Percentiles rank a stretch among this genome's conserved stretches.
Conservation (phyloP, 2,888 invertebrate species). For the Macrophya annulata region DNA sequence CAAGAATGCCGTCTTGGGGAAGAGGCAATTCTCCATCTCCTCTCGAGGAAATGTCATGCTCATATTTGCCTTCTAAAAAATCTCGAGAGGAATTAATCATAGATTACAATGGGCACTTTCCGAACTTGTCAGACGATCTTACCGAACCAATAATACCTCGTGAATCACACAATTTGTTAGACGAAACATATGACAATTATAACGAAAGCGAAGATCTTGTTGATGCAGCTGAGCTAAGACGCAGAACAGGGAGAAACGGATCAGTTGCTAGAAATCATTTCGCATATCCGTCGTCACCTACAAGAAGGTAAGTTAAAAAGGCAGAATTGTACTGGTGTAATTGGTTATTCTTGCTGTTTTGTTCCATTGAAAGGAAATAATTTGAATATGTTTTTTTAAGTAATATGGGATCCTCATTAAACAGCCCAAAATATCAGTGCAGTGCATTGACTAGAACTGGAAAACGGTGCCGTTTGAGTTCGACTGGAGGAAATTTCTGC, state of each 20-base stretch:
- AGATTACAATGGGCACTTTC: constrained; percentile 61
- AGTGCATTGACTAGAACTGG: constrained; percentile 70
- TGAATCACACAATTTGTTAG: constrained; percentile 46
- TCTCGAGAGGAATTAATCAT: constrained; percentile 67
- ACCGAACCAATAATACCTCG: constrained; percentile 64
- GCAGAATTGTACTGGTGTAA: background rate
- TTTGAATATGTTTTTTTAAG: constrained; percentile 61
- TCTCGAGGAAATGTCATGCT: constrained; percentile 74
- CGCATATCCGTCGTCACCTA: constrained; percentile 54
- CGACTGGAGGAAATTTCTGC: constrained; percentile 67
- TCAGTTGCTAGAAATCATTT: constrained; percentile 48
- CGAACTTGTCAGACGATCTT: constrained; percentile 66
- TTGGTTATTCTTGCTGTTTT: constrained; percentile 34
- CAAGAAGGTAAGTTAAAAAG: constrained; percentile 67
- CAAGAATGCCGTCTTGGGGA: constrained; percentile 65
- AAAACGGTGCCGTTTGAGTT: constrained; percentile 66
- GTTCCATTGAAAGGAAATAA: background rate
- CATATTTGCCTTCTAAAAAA: constrained; percentile 71
- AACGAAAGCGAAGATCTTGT: constrained; percentile 62
- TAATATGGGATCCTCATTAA: constrained; percentile 61
- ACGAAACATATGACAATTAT: constrained; percentile 54
- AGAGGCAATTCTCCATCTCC: constrained; percentile 59
- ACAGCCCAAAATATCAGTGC: constrained; percentile 64
- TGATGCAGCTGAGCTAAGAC: constrained; percentile 65
- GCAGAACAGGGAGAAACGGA: constrained; percentile 56